Evolutionary conservation across 1,140 invertebrate genomes (phyloP), one percentile per base, ranked within the genome.

Genomic region (Zaprionus africanus): DNA sequence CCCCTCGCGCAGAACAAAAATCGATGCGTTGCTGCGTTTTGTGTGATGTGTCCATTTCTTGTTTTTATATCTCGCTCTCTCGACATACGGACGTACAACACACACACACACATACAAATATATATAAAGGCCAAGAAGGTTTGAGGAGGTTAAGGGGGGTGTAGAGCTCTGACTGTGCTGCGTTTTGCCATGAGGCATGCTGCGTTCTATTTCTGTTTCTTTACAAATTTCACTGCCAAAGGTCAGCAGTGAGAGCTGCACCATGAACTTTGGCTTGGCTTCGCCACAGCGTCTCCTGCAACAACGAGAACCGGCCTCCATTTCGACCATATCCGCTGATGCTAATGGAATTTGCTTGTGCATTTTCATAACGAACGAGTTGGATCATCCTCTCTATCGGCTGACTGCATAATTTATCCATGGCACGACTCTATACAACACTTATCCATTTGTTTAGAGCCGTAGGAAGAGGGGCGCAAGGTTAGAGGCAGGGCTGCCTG

Each of bases 141-240:
- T 19, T 17, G 53, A 0, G 19, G 9, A 24, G 59, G 51, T 24
- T n/a, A 13, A 34, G 31, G 9, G 31, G 9, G 31, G 31, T 34
- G 31, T 9, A 34, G 9, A 34, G 7, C 9, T 34, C 31, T 34
- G 28, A 31, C 19, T 51, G 34, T 24, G 9, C 24, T 56, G 38
- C 19, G 31, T 43, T 38, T 34, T 15, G 53, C 22, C 62, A 51
- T 53, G 59, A n/a, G 73, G 56, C 74, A 76, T 71, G 68, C 68
- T 72, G 68, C 38, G 71, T 72, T 69, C 74, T 76, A 76, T 76
- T 76, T 76, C 72, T 72, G 69, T 65, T 72, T 72, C 68, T 56
- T 46, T 65, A 46, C 49, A 28, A 57, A 46, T 60, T 68, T 61
- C 57, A 43, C 36, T 26, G 63, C 24, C 49, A 76, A 76, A 76